Evolutionary conservation across 2,113 vertebrate species (phyloP), one percentile per base, ranked within the genome.

Genomic region (Cariama cristata): DNA sequence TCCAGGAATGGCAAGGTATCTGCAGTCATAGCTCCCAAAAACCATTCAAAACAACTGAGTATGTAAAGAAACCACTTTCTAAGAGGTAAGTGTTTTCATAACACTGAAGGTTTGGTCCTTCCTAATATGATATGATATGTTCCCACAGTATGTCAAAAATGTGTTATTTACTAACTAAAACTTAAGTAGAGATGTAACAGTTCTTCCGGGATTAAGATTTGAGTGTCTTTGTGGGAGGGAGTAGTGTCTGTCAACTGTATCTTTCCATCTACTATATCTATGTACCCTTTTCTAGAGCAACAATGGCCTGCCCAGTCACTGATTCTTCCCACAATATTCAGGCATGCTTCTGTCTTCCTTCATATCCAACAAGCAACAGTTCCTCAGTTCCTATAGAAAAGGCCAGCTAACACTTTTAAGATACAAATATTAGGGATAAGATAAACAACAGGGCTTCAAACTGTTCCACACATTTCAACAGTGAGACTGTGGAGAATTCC

Each of bases 1-100:
- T 24, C 8, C 38, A 74, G 30, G 35, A 55, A 64, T 12, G 6
- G 11, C 28, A 84, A 80, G 23, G 9, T 55, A 35, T 23, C 28
- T 86, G 16, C 38, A 75, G 14, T 27, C 26, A 58, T 21, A 75
- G 32, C 15, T 59, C 44, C 8, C 14, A 42, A 66, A 91, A 73
- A 3, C 0, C 20, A 64, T 59, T 67, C 2, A 3, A 58, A 79
- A 59, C 20, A 62, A 35, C 8, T 45, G 5, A 4, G 2, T 9
- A 19, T 16, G 5, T 47, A 82, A 91, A 86, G 58, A 72, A 90
- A 22, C 8, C 14, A 42, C 7, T 38, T 55, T 56, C 5, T 50
- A 62, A 27, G 53, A 72, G 8, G 10, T 5, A 56, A 40, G 28
- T 26, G 2, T 72, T 79, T 22, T 45, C 38, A 79, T 45, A 33